phyloP scores from a whole-genome alignment of 2,888 invertebrate species.

The Cylloceria caligata region DNA sequence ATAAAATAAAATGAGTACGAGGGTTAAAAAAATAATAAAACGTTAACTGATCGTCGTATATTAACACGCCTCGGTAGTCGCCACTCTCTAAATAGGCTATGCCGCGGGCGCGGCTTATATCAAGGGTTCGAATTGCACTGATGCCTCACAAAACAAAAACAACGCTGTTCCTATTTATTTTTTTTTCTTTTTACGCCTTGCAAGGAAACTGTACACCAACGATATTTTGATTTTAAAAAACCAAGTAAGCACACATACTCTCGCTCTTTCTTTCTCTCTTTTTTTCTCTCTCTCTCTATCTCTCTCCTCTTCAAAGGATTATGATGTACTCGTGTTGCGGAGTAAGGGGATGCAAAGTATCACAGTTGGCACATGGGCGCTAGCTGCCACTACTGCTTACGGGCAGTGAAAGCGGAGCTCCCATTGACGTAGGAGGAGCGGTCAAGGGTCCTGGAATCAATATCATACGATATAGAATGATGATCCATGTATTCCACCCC shows the following conservation, averaged over 20 bases:
- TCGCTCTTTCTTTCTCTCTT: not conserved
- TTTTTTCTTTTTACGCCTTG: conserved; percentile 74
- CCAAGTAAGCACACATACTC: conserved; percentile 70
- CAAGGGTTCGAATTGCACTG: conserved; percentile 81
- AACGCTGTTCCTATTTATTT: conserved; percentile 34
- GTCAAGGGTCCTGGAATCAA: conserved; percentile 79
- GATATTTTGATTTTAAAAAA: conserved; percentile 67
- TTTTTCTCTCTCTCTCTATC: conserved; percentile 19
- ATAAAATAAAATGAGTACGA: too few relatives aligned
- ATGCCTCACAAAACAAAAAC: conserved; percentile 75
- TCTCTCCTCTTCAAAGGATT: conserved; percentile 78
- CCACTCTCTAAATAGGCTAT: conserved; percentile 56
- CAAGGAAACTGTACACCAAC: conserved; percentile 78
- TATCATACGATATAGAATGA: conserved; percentile 65
- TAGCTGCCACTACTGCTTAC: conserved; percentile 84
- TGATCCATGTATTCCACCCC: conserved; percentile 58
- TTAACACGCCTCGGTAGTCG: conserved; percentile 75
- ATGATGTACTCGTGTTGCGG: conserved; percentile 81
- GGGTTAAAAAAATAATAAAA: not conserved
- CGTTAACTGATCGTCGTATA: conserved; percentile 75
- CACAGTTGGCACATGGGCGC: conserved; percentile 84
- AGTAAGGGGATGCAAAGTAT: conserved; percentile 82
- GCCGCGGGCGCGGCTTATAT: conserved; percentile 56
- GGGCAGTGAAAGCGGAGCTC: conserved; percentile 83
- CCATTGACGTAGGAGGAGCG: conserved; percentile 83